These are phyloP conservation scores for Macrotis lagotis DNA, from an alignment of 2,113 vertebrate genomes.

Conservation along the genomic window DNA sequence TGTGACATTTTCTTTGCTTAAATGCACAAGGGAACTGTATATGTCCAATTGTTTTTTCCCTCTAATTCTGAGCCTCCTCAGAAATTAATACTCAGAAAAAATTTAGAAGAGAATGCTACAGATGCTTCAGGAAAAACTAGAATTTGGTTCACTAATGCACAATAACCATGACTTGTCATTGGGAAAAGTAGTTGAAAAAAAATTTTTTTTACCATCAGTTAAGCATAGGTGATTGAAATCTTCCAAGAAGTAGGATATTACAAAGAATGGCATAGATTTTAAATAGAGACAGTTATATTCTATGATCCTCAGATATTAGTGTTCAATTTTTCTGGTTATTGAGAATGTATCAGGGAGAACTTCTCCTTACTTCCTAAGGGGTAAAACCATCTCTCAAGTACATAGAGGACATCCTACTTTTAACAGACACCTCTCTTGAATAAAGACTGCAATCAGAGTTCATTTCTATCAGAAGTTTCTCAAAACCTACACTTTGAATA, in stretches of 20 bases:
- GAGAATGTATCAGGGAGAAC: not conserved
- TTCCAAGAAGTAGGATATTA: not conserved
- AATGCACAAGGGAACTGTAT: not conserved
- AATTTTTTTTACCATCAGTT: not conserved
- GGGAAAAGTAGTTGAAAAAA: constrained; percentile 12
- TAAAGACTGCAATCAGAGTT: not conserved
- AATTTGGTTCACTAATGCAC: not conserved
- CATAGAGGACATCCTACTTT: not conserved
- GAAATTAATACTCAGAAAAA: constrained; percentile 20
- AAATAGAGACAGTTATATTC: not conserved
- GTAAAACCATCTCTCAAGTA: not conserved
- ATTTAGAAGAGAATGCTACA: not conserved
- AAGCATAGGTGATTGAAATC: not conserved
- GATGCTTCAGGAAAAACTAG: not conserved
- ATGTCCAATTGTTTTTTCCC: not conserved
- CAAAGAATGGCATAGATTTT: constrained; percentile 14
- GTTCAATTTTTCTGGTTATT: not conserved
- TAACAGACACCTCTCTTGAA: not conserved
- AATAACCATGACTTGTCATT: not conserved
- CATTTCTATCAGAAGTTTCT: not conserved
- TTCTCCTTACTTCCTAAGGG: not conserved
- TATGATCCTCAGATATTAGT: not conserved
- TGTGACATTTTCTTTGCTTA: not conserved
- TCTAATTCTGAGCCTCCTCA: not conserved
- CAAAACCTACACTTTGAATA: not conserved